Percentiles rank a stretch among this genome's conserved stretches.
These are phyloP conservation scores for Graptemys geographica DNA, from an alignment of 2,797 vertebrate species.

Conservation along the genomic window DNA sequence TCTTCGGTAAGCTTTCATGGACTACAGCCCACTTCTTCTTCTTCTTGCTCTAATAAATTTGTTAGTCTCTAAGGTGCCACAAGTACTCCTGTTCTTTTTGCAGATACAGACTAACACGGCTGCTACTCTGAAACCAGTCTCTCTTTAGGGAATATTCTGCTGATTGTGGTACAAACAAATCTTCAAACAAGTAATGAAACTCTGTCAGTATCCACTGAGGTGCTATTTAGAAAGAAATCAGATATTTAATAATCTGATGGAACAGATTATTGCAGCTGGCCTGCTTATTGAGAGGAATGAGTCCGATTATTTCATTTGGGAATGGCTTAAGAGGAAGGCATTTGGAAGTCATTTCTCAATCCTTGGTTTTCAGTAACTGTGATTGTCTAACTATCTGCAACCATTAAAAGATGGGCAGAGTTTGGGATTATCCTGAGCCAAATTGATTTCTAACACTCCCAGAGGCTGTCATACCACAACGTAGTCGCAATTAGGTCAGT, in stretches of 20 bases:
- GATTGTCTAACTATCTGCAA: background rate
- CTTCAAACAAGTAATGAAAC: constrained; percentile 30
- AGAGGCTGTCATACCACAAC: background rate
- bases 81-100: no score
- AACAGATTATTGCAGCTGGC: background rate
- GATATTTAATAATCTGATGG: constrained; percentile 21
- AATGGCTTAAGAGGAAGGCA: background rate
- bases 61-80: no score
- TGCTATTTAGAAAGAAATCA: constrained; percentile 22
- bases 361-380: background rate
- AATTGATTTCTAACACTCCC: accelerated
- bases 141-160: constrained; percentile 20
- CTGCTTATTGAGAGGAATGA: background rate
- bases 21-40: no score
- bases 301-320: background rate
- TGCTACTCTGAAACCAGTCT: background rate
- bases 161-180: background rate
- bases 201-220: background rate
- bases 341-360: background rate
- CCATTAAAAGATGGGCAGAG: background rate
- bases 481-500: background rate
- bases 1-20: no score
- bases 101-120: no score
- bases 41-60: no score
- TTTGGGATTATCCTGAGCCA: background rate